phyloP scores from a whole-genome alignment of 2,888 invertebrate genomes.

The Drosophila austrosaltans region DNA sequence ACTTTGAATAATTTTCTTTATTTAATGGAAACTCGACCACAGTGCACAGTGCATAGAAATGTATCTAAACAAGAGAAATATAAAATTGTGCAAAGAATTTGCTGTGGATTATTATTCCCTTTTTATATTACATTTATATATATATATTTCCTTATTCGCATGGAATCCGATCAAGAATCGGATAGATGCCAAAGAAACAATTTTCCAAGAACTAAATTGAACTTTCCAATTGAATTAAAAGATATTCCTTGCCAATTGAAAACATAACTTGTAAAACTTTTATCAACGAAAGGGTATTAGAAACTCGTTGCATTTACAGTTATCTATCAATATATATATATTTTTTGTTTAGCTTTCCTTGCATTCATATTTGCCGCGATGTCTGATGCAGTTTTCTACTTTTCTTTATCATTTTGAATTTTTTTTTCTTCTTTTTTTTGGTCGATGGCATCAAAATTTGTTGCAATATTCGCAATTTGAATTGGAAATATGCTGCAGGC shows the following conservation, averaged over 20 bases:
- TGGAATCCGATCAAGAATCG: too few species aligned
- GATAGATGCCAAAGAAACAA: too few species aligned
- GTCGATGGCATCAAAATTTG: constrained; percentile 53
- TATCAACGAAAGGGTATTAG: neutral
- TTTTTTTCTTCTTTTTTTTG: neutral
- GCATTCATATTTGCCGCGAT: constrained; percentile 4
- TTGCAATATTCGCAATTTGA: constrained; percentile 71
- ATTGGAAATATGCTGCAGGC: constrained; percentile 69
- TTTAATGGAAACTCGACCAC: too few species aligned
- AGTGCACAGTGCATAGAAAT: too few species aligned
- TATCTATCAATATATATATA: constrained; percentile 6
- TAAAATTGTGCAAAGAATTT: constrained; percentile 61
- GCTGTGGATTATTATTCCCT: constrained; percentile 42
- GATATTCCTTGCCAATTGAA: too few species aligned
- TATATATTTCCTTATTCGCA: too few species aligned
- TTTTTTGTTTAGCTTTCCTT: constrained; percentile 5
- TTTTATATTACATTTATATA: neutral
- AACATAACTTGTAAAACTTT: too few species aligned
- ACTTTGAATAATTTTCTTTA: too few species aligned
- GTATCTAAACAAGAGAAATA: too few species aligned
- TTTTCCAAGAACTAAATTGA: too few species aligned
- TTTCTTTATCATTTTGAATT: constrained; percentile 4
- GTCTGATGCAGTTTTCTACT: constrained; percentile 7
- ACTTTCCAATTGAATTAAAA: too few species aligned
- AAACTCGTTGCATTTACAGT: neutral